Evolutionary conservation across 2,113 vertebrate species (phyloP), one percentile per base, ranked within the genome.

Genomic region (Grus americana): DNA sequence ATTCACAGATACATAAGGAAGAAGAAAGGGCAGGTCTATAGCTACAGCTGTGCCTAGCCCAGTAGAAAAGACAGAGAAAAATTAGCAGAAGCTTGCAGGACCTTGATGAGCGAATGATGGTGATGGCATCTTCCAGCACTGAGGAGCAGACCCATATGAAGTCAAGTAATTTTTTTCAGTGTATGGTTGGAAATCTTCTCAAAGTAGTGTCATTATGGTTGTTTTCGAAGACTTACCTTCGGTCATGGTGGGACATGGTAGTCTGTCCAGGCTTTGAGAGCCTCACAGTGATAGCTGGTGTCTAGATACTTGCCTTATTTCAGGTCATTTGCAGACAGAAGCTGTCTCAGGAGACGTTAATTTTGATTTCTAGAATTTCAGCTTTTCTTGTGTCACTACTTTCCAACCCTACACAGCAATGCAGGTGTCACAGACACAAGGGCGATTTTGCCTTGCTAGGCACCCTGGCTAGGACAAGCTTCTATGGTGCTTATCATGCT

Each of bases 51-150:
- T 50, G n/a, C 52, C 52, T 26, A 54, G 14, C 19, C 46, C 26
- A 27, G 46, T 2, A 71, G 30, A 84, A 63, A 10, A 59, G 21
- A 6, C 1, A 66, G 21, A 73, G 9, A 0, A 49, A 90, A 93
- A 72, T 1, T 6, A 81, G 29, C 22, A 29, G 16, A 70, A 54
- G 9, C 24, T 36, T 72, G 34, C 55, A 90, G 58, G 34, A 72
- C 26, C 23, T 24, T 10, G 11, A 27, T 66, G 47, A 79, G 42
- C 15, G 74, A 44, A 62, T 0, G 0, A 3, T 22, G 55, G 17
- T 42, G 24, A 42, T 24, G 26, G 26, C 15, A 52, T 11, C 85
- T 79, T 4, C 42, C 74, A 74, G 29, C 22, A 42, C 10, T 1
- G 5, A 62, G n/a, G 20, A 79, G 38, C 17, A 75, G 12, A 52